Evolutionary conservation across 2,113 vertebrate species (phyloP), one percentile per base, ranked within the genome.

Genomic region (Tetrax tetrax): DNA sequence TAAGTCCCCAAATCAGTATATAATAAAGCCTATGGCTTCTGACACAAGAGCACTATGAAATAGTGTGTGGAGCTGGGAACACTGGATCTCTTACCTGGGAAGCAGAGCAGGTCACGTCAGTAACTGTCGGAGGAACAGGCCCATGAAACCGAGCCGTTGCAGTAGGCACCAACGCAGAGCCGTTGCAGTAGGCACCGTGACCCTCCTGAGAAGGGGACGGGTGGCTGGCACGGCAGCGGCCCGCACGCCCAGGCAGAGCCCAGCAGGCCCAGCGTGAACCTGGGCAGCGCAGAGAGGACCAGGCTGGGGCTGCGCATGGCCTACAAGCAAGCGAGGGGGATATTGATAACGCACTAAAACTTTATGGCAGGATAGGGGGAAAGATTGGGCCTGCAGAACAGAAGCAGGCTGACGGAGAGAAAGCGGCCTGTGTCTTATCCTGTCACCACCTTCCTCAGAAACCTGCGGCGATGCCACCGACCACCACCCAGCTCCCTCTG

Each of bases 391-490:
- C n/a, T 43, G 29, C 25, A 33, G 57, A 43, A 43, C 20, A 53
- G 57, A 60, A 54, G 13, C 50, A 43, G 35, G 17, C n/a, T n/a
- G n/a, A 33, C 4, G 33, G 37, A 38, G 72, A 35, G 28, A 60
- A 38, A 59, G 15, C 1, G 1, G 24, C 1, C 0, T 3, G 6
- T 10, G 1, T 15, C 35, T 43, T 57, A 64, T 76, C 33, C 3
- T 6, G 9, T 35, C 11, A 4, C 23, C 10, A 15, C n/a, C 35
- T 54, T 77, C 83, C 31, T n/a, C 76, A 31, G 24, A 87, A 91
- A 22, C 43, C 37, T 38, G 3, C 4, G 2, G 24, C 0, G 11
- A 21, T 61, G 41, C 72, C 65, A 50, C 10, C 64, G 31, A 14
- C 51, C 47, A 6, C 27, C 2, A 1, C 21, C 33, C 3, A 0